phyloP scores from a whole-genome alignment of 2,113 vertebrate genomes.

The Anarhynchus alexandrinus region DNA sequence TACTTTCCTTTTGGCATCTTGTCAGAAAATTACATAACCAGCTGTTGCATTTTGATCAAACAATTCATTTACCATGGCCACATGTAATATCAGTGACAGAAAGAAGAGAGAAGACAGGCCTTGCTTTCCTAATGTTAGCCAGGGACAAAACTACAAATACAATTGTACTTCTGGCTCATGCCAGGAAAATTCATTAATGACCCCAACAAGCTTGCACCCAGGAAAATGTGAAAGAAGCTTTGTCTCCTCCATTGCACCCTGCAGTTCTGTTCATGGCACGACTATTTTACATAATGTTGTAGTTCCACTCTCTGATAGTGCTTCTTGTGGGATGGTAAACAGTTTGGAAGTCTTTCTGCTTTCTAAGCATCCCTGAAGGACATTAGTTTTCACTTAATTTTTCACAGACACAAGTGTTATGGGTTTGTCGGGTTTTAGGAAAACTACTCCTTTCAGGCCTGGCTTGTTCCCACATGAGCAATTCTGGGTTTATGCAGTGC shows the following conservation, averaged over 20 bases:
- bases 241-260: neutral
- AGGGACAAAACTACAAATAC: neutral
- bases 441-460: neutral
- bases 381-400: neutral
- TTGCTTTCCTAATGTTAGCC: neutral
- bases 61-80: neutral
- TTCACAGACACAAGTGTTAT: neutral
- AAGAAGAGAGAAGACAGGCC: neutral
- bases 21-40: neutral
- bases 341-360: neutral
- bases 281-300: neutral
- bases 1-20: neutral
- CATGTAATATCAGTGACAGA: neutral
- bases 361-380: neutral
- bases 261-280: neutral
- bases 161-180: neutral
- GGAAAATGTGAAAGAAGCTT: neutral
- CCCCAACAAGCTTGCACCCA: neutral
- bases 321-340: neutral
- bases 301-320: neutral
- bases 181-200: neutral
- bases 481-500: neutral
- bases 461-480: neutral
- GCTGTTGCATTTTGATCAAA: neutral
- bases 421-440: neutral